phyloP scores from a whole-genome alignment of 1,140 invertebrate species.

The Drosophila virilis region DNA sequence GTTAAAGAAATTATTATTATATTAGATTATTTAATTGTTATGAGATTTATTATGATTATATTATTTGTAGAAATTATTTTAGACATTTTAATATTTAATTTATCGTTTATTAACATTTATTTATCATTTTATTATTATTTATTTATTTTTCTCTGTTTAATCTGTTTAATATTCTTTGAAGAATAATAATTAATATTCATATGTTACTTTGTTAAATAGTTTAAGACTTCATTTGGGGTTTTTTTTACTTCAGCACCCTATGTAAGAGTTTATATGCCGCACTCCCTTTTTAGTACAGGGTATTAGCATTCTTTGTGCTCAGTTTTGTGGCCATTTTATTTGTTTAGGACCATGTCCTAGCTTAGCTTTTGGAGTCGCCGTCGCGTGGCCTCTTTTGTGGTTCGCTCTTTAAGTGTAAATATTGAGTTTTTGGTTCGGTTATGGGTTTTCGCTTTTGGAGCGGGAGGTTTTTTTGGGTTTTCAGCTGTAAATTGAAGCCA shows the following conservation, averaged over 20 bases:
- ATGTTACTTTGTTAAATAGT: no score
- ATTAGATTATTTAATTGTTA: no score
- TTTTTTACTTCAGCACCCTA: not conserved
- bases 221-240: not conserved
- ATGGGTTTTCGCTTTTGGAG: not conserved
- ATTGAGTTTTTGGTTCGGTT: constrained; percentile 43
- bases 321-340: constrained; percentile 53
- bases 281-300: constrained; percentile 1
- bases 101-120: no score
- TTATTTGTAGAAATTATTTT: no score
- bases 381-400: constrained; percentile 55
- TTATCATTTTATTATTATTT: no score
- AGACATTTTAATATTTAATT: no score
- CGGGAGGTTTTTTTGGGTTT: not conserved
- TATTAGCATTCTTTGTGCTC: constrained; percentile 12
- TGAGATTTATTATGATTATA: no score
- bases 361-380: constrained; percentile 35
- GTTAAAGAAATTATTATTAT: no score
- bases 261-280: constrained; percentile 18
- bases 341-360: constrained; percentile 58
- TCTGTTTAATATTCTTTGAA: no score
- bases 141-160: no score
- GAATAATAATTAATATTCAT: no score
- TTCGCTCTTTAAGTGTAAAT: constrained; percentile 54
- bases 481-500: constrained; percentile 25